phyloP scores from a whole-genome alignment of 2,797 vertebrate species.

The Sebastolobus altivelis region DNA sequence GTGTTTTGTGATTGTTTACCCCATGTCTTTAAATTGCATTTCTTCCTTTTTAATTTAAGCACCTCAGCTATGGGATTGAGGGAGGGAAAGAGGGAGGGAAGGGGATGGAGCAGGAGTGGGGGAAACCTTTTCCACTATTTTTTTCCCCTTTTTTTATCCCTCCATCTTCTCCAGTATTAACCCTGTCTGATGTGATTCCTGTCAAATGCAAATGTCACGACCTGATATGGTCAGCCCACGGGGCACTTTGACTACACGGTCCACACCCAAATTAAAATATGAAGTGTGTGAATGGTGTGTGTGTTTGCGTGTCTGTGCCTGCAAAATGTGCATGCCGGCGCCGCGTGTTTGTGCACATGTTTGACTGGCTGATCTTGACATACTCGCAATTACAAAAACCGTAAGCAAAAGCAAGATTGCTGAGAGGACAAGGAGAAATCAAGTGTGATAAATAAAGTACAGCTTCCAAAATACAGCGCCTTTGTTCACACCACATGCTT shows the following conservation, averaged over 20 bases:
- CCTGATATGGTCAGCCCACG: conserved; percentile 86
- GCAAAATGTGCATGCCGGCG: conserved; percentile 14
- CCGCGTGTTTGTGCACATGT: conserved; percentile 6
- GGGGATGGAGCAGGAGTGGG: conserved; percentile 41
- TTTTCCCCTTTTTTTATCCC: conserved; percentile 58
- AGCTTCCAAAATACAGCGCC: conserved; percentile 42
- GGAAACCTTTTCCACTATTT: conserved; percentile 71
- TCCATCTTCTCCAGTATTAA: conserved; percentile 88
- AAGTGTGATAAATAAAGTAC: conserved; percentile 86
- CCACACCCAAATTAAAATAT: conserved; percentile 91
- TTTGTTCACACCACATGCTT: conserved; percentile 46
- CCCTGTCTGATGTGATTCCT: conserved; percentile 84
- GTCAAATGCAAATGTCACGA: conserved; percentile 89
- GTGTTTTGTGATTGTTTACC: conserved; percentile 90
- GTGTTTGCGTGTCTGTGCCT: conserved; percentile 50
- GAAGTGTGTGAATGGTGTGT: conserved; percentile 76
- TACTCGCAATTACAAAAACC: conserved; percentile 90
- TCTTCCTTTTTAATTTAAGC: conserved; percentile 90
- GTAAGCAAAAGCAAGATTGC: conserved; percentile 85
- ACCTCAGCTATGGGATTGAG: conserved; percentile 80
- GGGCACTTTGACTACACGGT: conserved; percentile 84
- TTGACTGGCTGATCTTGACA: conserved; percentile 85
- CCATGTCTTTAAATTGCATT: conserved; percentile 96
- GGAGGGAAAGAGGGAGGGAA: conserved; percentile 63
- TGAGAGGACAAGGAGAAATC: conserved; percentile 83